Conservation (phyloP, 1,140 invertebrate genomes). For the Eubasilissa regina region DNA sequence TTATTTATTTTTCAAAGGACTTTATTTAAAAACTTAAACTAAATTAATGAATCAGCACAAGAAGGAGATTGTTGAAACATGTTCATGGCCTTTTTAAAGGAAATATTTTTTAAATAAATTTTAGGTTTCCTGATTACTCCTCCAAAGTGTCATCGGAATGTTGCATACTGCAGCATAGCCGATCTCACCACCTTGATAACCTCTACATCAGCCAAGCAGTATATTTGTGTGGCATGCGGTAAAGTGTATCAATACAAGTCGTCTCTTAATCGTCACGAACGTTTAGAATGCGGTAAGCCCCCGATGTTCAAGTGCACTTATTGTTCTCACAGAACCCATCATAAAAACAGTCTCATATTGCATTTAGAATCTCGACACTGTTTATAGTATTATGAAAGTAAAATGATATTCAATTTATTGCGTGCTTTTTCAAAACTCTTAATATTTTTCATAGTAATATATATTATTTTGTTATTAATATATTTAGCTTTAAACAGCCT, state of each 20-base stretch:
- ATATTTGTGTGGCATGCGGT: slow-evolving; percentile 74
- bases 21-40: no score
- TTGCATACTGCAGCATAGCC: neutral
- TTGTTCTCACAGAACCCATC: slow-evolving; percentile 71
- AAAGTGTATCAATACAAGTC: slow-evolving; percentile 75
- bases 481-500: no score
- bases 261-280: slow-evolving; percentile 75
- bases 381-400: slow-evolving; percentile 7
- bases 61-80: no score
- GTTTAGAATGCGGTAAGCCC: slow-evolving; percentile 80
- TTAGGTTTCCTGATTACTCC: slow-evolving; percentile 30
- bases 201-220: slow-evolving; percentile 28
- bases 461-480: no score
- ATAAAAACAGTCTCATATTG: slow-evolving; percentile 71
- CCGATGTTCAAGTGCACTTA: slow-evolving; percentile 78
- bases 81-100: neutral
- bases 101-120: slow-evolving; percentile 26
- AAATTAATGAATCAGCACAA: no score
- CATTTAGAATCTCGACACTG: slow-evolving; percentile 60
- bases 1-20: no score
- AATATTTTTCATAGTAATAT: no score
- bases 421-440: no score
- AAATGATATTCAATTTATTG: no score
- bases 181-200: slow-evolving; percentile 7
- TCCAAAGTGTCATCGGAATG: neutral